phyloP scores from a whole-genome alignment of 1,140 invertebrate genomes.

The Maconellicoccus hirsutus region DNA sequence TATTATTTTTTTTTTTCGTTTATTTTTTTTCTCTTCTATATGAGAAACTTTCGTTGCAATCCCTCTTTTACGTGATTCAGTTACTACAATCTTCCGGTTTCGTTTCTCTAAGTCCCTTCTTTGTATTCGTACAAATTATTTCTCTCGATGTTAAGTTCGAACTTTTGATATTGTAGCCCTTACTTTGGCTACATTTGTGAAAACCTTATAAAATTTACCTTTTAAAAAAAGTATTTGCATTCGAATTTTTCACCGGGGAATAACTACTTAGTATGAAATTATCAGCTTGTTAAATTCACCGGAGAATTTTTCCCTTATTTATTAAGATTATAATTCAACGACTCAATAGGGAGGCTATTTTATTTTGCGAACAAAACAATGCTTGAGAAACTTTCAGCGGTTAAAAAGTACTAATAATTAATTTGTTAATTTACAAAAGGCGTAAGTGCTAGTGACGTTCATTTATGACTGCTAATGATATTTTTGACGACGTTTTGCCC shows the following conservation, averaged over 20 bases:
- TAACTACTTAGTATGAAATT: neutral
- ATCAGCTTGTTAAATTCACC: neutral
- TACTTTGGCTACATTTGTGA: neutral
- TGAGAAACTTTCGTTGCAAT: slow-evolving; percentile 3
- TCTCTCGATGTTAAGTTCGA: neutral
- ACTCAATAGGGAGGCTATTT: too few species aligned
- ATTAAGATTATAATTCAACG: neutral
- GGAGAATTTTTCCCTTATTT: neutral
- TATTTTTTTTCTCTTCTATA: neutral
- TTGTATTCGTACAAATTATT: slow-evolving; percentile 9
- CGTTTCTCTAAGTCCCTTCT: slow-evolving; percentile 7
- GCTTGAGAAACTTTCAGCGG: neutral
- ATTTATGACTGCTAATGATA: neutral
- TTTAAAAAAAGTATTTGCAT: neutral
- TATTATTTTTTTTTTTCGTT: neutral
- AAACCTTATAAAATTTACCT: neutral
- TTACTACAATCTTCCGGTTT: neutral
- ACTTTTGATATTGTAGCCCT: neutral
- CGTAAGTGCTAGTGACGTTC: neutral
- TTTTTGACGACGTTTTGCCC: neutral
- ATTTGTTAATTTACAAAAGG: neutral
- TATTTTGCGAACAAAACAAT: neutral
- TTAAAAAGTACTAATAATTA: neutral
- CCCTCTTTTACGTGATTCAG: slow-evolving; percentile 7
- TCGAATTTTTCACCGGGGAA: neutral